A percentile compares a stretch with the other conserved stretches of the same genome.
These are phyloP conservation scores for Poeciliopsis occidentalis DNA, from an alignment of 2,113 vertebrate species.

Conservation along the genomic window DNA sequence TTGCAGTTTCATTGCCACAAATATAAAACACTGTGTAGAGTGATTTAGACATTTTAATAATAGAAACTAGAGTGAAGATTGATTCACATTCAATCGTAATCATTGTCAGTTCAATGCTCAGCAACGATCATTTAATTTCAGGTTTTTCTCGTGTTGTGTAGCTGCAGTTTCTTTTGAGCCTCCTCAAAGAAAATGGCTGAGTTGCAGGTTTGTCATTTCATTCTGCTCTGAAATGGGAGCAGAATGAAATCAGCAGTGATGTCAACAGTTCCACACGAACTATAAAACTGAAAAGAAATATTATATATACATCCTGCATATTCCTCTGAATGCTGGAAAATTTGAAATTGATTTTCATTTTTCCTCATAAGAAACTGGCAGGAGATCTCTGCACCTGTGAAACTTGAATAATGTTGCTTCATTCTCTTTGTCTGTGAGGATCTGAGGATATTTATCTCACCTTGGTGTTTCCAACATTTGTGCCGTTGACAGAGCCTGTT, in stretches of 20 bases:
- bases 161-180: background rate
- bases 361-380: no score
- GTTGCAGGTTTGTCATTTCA: background rate
- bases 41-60: no score
- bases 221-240: background rate
- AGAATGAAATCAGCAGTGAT: background rate
- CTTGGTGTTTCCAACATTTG: background rate
- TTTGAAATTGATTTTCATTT: background rate
- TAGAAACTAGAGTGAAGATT: no score
- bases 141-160: background rate
- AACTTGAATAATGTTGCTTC: background rate
- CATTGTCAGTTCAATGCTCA: background rate
- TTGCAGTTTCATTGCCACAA: no score
- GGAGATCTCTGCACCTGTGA: background rate
- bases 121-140: background rate
- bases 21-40: no score
- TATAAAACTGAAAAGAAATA: background rate
- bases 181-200: background rate
- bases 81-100: no score
- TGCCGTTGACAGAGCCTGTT: background rate
- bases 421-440: background rate
- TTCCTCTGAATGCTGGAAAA: background rate
- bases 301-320: background rate
- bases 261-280: no score
- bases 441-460: background rate